Percentiles rank a stretch among this genome's conserved stretches.
Conservation (phyloP, 2,797 vertebrate genomes). For the Gambusia yucatana region DNA sequence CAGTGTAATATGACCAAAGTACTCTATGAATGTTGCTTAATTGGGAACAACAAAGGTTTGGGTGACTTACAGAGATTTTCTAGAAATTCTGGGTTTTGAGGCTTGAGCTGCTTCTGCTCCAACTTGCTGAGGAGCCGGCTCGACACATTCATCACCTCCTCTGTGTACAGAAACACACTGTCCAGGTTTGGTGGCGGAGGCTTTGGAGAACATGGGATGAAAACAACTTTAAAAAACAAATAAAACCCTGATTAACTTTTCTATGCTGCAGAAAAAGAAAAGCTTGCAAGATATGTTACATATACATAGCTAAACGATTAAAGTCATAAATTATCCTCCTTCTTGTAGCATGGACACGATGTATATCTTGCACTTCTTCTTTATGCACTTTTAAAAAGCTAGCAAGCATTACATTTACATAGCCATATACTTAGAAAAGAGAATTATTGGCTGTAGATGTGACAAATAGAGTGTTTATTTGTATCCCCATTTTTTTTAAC, state of each 20-base stretch:
- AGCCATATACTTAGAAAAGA: background rate
- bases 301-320: background rate
- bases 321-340: background rate
- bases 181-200: conserved; percentile 86
- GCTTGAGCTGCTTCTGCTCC: conserved; percentile 71
- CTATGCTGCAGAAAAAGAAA: background rate
- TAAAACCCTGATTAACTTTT: background rate
- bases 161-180: conserved; percentile 88
- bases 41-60: background rate
- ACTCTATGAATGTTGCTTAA: background rate
- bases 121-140: conserved; percentile 83
- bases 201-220: conserved; percentile 59
- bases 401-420: background rate
- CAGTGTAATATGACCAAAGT: background rate
- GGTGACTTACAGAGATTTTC: conserved; percentile 85
- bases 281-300: background rate
- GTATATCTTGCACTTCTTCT: background rate
- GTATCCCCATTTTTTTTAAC: background rate
- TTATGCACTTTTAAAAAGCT: background rate
- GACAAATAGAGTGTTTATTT: background rate
- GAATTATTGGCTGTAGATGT: background rate
- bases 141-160: conserved; percentile 87
- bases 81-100: conserved; percentile 78
- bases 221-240: background rate
- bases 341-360: background rate